Percentiles rank a stretch among this genome's conserved stretches.
These are phyloP conservation scores for Nycticorax nycticorax DNA, from an alignment of 2,113 vertebrate genomes.

Conservation along the genomic window DNA sequence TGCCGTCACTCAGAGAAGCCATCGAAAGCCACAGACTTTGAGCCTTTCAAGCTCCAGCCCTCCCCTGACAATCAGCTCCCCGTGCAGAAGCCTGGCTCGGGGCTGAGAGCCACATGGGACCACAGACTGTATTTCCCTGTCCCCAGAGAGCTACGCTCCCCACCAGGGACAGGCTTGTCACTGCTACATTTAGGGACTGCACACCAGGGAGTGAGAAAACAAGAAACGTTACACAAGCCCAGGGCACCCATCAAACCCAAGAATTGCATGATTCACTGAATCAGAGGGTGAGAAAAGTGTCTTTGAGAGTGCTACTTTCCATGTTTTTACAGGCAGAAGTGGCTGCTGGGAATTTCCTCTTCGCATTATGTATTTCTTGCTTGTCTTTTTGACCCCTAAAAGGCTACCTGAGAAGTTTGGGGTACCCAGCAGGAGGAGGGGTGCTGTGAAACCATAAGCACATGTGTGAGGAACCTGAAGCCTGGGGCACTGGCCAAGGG, in stretches of 20 bases:
- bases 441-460: not conserved
- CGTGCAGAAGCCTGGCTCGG: not conserved
- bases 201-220: not conserved
- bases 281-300: not conserved
- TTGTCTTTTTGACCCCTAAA: not conserved
- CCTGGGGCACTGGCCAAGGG: not conserved
- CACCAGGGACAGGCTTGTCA: rapidly evolving
- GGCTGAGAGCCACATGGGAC: not conserved
- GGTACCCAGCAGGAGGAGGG: not conserved
- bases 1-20: not conserved
- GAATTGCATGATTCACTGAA: not conserved
- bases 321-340: not conserved
- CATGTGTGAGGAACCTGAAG: rapidly evolving
- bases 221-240: not conserved
- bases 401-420: not conserved
- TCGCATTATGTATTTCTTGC: not conserved
- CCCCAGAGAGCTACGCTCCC: not conserved
- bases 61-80: not conserved
- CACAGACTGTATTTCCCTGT: not conserved
- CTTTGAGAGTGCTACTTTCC: not conserved
- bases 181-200: not conserved
- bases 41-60: not conserved
- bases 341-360: not conserved
- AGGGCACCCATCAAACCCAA: not conserved
- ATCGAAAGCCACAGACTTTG: not conserved